These are phyloP conservation scores for Neodon shergylaensis DNA, from an alignment of 2,113 vertebrate genomes.

Conservation along the genomic window DNA sequence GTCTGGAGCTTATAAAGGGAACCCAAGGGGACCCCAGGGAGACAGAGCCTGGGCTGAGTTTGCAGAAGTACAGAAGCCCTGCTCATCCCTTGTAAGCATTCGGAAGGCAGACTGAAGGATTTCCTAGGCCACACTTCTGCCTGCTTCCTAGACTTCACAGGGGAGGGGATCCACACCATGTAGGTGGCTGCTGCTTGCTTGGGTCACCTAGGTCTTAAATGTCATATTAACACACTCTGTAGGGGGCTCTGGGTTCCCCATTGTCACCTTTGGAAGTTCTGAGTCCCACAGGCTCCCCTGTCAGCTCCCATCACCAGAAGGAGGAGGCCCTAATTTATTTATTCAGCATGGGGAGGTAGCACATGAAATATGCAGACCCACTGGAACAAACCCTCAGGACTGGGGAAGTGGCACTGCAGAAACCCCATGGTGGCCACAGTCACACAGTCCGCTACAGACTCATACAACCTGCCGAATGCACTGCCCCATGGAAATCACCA, in stretches of 20 bases:
- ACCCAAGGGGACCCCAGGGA: neutral
- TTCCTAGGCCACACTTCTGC: constrained; percentile 11
- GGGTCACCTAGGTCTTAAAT: constrained; percentile 79
- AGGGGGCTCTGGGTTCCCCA: constrained; percentile 71
- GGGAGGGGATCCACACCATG: constrained; percentile 24
- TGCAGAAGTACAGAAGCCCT: neutral
- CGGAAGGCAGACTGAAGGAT: neutral
- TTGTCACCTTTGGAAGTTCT: constrained; percentile 79
- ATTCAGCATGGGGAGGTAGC: constrained; percentile 53
- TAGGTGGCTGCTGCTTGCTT: neutral
- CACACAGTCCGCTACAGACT: neutral
- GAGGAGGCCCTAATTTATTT: constrained; percentile 69
- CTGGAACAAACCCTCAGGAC: constrained; percentile 34
- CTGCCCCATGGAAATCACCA: neutral
- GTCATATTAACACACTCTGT: constrained; percentile 83
- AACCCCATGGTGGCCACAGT: accelerated
- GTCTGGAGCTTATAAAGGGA: neutral
- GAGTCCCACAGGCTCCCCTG: constrained; percentile 45
- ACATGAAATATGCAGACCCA: constrained; percentile 61
- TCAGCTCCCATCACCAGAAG: constrained; percentile 15
- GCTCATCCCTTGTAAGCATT: neutral
- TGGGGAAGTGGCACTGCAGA: neutral
- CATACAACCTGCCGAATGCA: neutral
- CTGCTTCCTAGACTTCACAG: constrained; percentile 40
- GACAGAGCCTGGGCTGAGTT: neutral